Percentiles rank a stretch among this genome's conserved stretches.
Conservation (phyloP, 2,113 vertebrate genomes). For the Rana temporaria region DNA sequence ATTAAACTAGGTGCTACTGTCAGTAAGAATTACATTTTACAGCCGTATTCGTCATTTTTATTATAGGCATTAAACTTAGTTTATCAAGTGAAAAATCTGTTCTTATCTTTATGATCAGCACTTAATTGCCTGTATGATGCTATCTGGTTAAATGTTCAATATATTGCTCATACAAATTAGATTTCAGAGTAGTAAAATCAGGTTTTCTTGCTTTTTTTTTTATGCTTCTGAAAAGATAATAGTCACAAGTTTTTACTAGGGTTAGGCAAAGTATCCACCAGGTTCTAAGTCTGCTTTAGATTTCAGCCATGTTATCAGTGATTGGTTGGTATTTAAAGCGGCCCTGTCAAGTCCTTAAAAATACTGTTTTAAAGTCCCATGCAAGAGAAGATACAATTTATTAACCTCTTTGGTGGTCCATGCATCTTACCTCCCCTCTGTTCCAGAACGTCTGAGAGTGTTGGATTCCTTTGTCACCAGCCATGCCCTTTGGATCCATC, state of each 20-base stretch:
- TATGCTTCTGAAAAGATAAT: conserved; percentile 31
- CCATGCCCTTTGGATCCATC: no score
- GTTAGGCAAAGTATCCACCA: no score
- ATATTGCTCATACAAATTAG: conserved; percentile 30
- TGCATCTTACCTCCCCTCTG: no score
- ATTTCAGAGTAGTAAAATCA: conserved; percentile 26
- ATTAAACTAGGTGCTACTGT: not conserved
- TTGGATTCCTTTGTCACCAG: no score
- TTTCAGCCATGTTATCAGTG: no score
- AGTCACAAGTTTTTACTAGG: conserved; percentile 5
- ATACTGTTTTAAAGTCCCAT: no score
- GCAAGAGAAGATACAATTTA: no score
- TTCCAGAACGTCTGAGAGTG: no score
- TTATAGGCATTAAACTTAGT: conserved; percentile 25
- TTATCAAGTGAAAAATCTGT: conserved; percentile 41
- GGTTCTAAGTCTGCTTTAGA: no score
- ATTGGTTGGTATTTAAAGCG: no score
- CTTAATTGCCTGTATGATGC: conserved; percentile 12
- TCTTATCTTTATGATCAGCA: conserved; percentile 32
- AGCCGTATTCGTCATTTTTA: not conserved
- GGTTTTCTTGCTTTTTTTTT: not conserved
- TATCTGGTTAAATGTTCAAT: not conserved
- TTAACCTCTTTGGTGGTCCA: no score
- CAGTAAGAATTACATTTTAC: conserved; percentile 3
- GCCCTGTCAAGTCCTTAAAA: no score